A percentile compares a stretch with the other conserved stretches of the same genome.
These are phyloP conservation scores for Chrysotoxum bicinctum DNA, from an alignment of 2,888 invertebrate genomes.

Conservation along the genomic window DNA sequence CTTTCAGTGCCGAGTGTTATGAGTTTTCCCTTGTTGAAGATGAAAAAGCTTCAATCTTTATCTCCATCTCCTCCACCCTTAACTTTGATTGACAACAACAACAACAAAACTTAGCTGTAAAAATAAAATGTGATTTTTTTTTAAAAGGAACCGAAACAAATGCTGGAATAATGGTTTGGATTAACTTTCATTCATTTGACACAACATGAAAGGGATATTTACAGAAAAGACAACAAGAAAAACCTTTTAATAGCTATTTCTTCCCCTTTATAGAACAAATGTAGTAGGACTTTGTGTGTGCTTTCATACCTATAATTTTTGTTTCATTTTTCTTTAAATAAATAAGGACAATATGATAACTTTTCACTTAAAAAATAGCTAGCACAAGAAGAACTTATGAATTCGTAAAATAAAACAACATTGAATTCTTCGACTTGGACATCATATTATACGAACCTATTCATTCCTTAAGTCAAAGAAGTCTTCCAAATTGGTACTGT, in stretches of 20 bases:
- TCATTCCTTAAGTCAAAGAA: too few species aligned
- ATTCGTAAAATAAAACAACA: too few species aligned
- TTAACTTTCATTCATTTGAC: conserved; percentile 28
- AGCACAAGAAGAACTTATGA: too few species aligned
- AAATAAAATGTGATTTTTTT: conserved; percentile 34
- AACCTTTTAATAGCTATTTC: conserved; percentile 52
- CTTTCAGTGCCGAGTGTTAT: neutral
- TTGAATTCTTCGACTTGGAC: too few species aligned
- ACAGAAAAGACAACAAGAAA: conserved; percentile 34
- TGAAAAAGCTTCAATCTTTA: neutral
- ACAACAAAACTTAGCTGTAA: neutral
- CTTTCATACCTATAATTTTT: neutral
- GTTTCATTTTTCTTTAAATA: neutral
- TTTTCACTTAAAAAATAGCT: too few species aligned
- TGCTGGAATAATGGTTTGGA: neutral
- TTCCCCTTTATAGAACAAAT: neutral
- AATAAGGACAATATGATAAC: neutral
- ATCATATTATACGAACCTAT: too few species aligned
- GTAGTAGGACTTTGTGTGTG: neutral
- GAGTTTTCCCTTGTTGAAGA: neutral
- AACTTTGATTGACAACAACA: neutral
- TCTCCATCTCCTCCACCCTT: neutral
- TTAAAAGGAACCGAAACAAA: neutral
- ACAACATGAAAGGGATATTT: neutral
- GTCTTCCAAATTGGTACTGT: too few species aligned